Percentiles rank a stretch among this genome's conserved stretches.
These are phyloP conservation scores for Galbula dea DNA, from an alignment of 2,113 vertebrate species.

Conservation along the genomic window DNA sequence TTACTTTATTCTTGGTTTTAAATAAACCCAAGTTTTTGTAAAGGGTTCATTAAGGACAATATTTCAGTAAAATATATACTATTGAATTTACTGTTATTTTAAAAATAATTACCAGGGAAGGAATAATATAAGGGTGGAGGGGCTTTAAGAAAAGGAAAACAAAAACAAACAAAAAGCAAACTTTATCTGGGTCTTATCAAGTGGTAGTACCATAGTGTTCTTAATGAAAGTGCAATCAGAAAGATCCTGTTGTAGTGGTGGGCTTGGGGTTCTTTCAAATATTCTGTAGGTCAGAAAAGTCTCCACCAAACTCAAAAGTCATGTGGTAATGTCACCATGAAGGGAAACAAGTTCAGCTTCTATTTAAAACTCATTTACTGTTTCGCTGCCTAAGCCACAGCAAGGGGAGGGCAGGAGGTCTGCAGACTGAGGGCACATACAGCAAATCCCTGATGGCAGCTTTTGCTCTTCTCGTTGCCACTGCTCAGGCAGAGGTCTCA, in stretches of 20 bases:
- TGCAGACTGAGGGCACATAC: neutral
- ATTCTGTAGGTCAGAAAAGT: rapidly evolving
- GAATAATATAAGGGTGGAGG: neutral
- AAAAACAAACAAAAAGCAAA: neutral
- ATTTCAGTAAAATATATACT: neutral
- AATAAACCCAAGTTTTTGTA: too few relatives aligned
- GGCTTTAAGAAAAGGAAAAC: neutral
- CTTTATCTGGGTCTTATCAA: neutral
- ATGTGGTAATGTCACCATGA: neutral
- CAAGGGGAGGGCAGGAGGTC: neutral
- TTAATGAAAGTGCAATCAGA: neutral
- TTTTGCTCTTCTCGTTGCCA: neutral
- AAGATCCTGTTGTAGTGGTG: rapidly evolving
- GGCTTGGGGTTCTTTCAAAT: neutral
- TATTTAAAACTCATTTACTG: neutral
- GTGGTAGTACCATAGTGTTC: neutral
- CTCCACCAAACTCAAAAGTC: neutral
- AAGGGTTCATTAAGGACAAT: neutral
- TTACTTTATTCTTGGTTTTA: neutral
- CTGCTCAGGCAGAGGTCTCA: neutral
- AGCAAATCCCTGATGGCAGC: neutral
- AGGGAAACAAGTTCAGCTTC: neutral
- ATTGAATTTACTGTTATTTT: neutral
- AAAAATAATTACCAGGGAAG: neutral
- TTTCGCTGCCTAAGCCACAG: neutral